Evolutionary conservation across 2,113 vertebrate species (phyloP), one percentile per base, ranked within the genome.

Genomic region (Corythoichthys haematopterus): DNA sequence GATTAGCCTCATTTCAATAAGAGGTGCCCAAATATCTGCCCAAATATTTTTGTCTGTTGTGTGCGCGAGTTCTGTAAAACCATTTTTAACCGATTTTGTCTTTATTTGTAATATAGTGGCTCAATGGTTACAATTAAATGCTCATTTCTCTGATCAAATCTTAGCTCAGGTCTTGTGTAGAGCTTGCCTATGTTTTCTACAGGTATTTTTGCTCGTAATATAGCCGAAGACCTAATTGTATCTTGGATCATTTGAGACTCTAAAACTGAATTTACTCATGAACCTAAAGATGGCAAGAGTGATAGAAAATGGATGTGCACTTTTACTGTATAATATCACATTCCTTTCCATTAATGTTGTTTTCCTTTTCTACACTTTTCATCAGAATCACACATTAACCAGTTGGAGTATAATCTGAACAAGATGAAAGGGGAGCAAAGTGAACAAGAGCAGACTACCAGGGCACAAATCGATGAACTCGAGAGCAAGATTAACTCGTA

Each of bases 401-500:
- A 92, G 78, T 82, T 98, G 87, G 94, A 97, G 80, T 92, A 95
- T 55, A 87, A 85, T 4, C 86, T 95, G 0, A 92, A 96, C 52
- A 94, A 91, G 69, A 59, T 97, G 28, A 70, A 93, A 67, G 84
- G 90, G 68, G 90, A 94, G 11, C 90, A 84, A 0, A 84, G 89
- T 67, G 90, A 88, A 33, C 90, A 91, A 58, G 88, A 92, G 1
- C 76, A 87, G 50, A 85, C 90, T 28, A 82, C 88, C 59, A 86
- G 75, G 62, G 92, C 87, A 45, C 93, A 95, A 58, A 70, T 95
- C 10, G 84, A 90, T 72, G 91, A 94, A 58, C 87, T 97, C 50
- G 88, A 92, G 48, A 87, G 80, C 71, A 95, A 92, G 78, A 94
- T 94, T 0, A 85, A 93, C 69, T 90, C 84, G 95, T 98, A 87